These are phyloP conservation scores for Natrix natrix DNA, from an alignment of 2,797 vertebrate species.

Conservation along the genomic window DNA sequence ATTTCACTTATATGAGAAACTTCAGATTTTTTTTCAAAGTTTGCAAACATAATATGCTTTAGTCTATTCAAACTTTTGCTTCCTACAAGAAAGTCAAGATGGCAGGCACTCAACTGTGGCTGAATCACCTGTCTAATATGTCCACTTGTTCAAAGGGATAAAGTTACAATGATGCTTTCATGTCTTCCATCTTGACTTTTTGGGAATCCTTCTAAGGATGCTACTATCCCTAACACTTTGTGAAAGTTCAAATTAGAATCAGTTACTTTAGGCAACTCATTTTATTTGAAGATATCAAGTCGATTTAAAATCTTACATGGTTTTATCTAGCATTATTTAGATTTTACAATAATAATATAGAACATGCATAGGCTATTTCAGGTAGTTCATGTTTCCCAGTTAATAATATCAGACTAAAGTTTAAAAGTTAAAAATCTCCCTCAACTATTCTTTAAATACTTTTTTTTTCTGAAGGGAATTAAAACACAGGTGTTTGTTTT, in stretches of 20 bases:
- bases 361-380: background rate
- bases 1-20: background rate
- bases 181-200: background rate
- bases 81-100: background rate
- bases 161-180: background rate
- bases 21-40: background rate
- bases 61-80: background rate
- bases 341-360: background rate
- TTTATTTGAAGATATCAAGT: background rate
- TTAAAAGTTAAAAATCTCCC: background rate
- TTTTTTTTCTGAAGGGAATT: background rate
- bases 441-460: conserved; percentile 46
- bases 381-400: background rate
- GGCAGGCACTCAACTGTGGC: background rate
- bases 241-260: background rate
- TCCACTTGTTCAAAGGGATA: background rate
- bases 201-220: background rate
- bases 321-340: background rate
- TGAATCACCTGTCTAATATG: background rate
- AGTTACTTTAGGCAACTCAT: background rate
- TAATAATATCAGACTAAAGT: background rate
- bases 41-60: background rate
- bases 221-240: background rate
- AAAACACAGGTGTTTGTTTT: conserved; percentile 28
- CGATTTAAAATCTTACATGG: background rate